Evolutionary conservation across 2,113 vertebrate genomes (phyloP).

Genomic region (Passerina amoena): DNA sequence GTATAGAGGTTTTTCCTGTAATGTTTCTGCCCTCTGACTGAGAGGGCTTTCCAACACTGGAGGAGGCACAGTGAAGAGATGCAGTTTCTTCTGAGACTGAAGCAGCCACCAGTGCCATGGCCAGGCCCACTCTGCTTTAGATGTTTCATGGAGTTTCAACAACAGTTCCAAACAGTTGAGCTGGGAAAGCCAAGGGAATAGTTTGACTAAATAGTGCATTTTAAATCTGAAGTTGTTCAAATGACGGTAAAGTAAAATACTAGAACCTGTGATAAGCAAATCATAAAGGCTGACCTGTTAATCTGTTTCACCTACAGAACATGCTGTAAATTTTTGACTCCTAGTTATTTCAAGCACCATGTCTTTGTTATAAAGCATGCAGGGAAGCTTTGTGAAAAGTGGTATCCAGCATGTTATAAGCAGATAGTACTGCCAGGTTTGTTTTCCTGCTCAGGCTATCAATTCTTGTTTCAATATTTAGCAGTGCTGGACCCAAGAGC

Average conservation of each 20-base stretch:
- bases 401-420: not conserved
- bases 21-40: not conserved
- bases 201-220: not conserved
- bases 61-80: not conserved
- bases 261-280: not conserved
- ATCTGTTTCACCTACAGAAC: not conserved
- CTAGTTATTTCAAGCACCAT: not conserved
- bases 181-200: not conserved
- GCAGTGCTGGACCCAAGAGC: not conserved
- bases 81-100: not conserved
- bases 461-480: not conserved
- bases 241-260: not conserved
- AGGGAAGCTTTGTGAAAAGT: not conserved
- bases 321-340: not conserved
- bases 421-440: not conserved
- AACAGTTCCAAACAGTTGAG: not conserved
- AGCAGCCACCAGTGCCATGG: not conserved
- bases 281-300: not conserved
- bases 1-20: not conserved
- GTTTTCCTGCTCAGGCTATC: not conserved
- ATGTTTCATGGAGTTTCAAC: not conserved
- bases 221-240: not conserved
- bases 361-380: not conserved
- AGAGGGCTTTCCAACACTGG: not conserved
- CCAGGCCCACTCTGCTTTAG: not conserved